A percentile compares a stretch with the other conserved stretches of the same genome.
phyloP scores from a whole-genome alignment of 2,113 vertebrate genomes.

The Grantiella picta region DNA sequence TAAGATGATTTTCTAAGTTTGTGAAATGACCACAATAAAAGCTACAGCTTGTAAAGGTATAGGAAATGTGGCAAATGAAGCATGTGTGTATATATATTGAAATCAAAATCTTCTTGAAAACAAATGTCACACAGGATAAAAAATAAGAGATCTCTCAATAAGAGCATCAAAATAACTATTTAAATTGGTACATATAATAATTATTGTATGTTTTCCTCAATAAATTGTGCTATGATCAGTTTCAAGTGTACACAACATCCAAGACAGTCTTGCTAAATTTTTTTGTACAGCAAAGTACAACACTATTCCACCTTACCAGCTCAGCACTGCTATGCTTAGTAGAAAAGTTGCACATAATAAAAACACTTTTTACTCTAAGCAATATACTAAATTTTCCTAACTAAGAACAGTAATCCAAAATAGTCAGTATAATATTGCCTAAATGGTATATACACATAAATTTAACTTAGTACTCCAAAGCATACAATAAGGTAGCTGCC shows the following conservation, averaged over 20 bases:
- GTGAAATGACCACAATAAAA: neutral
- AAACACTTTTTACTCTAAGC: neutral
- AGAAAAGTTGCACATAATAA: neutral
- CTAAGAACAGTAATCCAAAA: neutral
- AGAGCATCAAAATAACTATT: neutral
- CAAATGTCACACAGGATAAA: neutral
- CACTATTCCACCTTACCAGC: neutral
- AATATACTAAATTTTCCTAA: neutral
- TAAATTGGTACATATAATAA: neutral
- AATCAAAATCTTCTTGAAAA: neutral
- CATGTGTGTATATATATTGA: accelerated
- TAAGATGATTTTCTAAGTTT: accelerated
- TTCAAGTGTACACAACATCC: neutral
- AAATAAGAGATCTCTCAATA: neutral
- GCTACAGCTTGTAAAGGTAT: neutral
- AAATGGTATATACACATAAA: accelerated
- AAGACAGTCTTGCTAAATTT: neutral
- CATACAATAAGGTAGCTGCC: neutral
- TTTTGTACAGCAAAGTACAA: neutral
- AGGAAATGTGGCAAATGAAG: accelerated
- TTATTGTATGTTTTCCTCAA: accelerated
- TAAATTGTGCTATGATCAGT: neutral
- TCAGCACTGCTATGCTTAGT: neutral
- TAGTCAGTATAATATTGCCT: accelerated
- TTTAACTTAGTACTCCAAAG: accelerated